Base-by-base conservation (phyloP, 2,888 invertebrate species). In the Julus scandinavius region DNA sequence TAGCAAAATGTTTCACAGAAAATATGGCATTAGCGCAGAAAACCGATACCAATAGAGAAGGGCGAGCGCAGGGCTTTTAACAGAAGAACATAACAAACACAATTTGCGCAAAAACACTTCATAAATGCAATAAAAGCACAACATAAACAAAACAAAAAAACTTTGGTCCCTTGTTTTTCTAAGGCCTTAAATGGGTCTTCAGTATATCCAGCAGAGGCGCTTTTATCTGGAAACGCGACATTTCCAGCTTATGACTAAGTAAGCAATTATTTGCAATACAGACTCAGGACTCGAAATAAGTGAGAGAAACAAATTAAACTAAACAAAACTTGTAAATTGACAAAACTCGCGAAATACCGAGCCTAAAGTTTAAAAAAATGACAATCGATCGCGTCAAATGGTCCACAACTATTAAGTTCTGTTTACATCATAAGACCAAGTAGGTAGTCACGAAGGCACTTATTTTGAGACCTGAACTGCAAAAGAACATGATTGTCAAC, bases 251-350 rank as follows among this genome's bases (percentile, higher is more conserved):
- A 29, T 29, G 29, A 72, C 29, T 72, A 72, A 63, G 72, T 29
- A 80, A 29, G 15, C 5, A 38, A 38, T 80, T 80, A 13, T 13
- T 80, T 13, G 80, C 11, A 38, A 38, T 40, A 80, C 80, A 80
- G 80, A 80, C 38, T 80, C 80, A 80, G 80, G 80, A 80, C 80
- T 80, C 80, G 80, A 80, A 80, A 80, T 80, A 80, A 80, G 80
- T 13, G 80, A 15, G 3, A 80, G 38, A 15, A 80, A 80, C 80
- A 80, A 80, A 80, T 13, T 38, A 80, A 80, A 80, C n/a, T 11
- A 72, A 63, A 63, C 20, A 29, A 29, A 20, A 20, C 20, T 72
- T 72, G 9, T 72, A 72, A 72, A 20, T 9, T 72, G 72, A 20
- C 29, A 72, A 72, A 80, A 80, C 80, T 80, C 80, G 38, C 29